A percentile compares a stretch with the other conserved stretches of the same genome.
phyloP scores from a whole-genome alignment of 2,888 invertebrate genomes.

The Clanis bilineata region DNA sequence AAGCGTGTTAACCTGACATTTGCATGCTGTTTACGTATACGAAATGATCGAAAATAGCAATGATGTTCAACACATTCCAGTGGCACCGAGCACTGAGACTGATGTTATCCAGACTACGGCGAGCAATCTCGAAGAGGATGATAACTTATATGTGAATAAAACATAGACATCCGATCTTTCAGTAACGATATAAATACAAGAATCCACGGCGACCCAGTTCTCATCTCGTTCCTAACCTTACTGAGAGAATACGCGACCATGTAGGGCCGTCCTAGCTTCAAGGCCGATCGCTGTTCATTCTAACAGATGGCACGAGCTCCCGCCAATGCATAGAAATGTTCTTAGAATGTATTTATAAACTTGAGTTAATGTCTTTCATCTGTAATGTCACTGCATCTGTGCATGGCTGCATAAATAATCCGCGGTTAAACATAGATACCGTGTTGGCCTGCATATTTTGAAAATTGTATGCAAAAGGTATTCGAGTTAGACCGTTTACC shows the following conservation, averaged over 20 bases:
- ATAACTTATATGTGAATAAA: conserved; percentile 6
- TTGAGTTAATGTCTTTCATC: conserved; percentile 53
- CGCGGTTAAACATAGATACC: background rate
- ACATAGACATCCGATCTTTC: background rate
- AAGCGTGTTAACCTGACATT: conserved; percentile 22
- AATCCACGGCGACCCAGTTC: conserved; percentile 28
- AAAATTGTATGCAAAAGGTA: background rate
- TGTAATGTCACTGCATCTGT: conserved; percentile 9
- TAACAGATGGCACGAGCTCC: conserved; percentile 52
- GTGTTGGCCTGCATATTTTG: background rate
- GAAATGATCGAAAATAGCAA: conserved; percentile 21
- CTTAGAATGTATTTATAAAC: conserved; percentile 56
- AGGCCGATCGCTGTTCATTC: conserved; percentile 41
- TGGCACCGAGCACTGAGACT: conserved; percentile 22
- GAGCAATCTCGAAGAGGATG: background rate
- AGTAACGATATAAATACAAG: background rate
- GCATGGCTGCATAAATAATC: conserved; percentile 5
- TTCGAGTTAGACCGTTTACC: background rate
- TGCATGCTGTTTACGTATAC: conserved; percentile 20
- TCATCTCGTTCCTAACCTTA: conserved; percentile 28
- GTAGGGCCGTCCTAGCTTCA: conserved; percentile 44
- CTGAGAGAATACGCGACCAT: conserved; percentile 38
- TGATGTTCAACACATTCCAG: conserved; percentile 6
- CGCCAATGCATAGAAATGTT: conserved; percentile 36
- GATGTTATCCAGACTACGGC: conserved; percentile 27